Conservation (phyloP, 2,113 vertebrate species). For the Serilophus lunatus region DNA sequence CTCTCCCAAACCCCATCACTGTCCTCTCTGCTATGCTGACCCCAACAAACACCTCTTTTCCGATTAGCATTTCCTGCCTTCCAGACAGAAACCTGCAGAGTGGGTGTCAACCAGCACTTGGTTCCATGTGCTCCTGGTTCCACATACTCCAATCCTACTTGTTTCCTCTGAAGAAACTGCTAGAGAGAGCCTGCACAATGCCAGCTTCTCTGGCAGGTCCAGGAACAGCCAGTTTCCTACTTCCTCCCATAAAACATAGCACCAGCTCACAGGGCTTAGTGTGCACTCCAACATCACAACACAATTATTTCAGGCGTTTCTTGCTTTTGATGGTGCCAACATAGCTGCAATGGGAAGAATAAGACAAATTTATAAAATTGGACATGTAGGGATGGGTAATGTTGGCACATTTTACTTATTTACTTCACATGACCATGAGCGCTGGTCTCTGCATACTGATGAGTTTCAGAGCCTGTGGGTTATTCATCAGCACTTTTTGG, state of each 20-base stretch:
- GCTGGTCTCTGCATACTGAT: not conserved
- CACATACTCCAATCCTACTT: not conserved
- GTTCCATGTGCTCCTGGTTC: not conserved
- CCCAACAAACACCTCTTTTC: not conserved
- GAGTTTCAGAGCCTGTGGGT: not conserved
- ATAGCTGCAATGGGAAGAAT: not conserved
- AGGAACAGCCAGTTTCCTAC: not conserved
- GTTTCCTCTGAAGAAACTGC: not conserved
- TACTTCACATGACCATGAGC: rapidly evolving
- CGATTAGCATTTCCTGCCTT: not conserved
- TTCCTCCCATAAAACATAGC: not conserved
- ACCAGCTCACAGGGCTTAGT: not conserved
- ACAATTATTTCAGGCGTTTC: not conserved
- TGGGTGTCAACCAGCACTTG: rapidly evolving
- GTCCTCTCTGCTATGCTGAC: not conserved
- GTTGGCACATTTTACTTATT: not conserved
- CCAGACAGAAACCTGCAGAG: not conserved
- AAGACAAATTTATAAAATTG: not conserved
- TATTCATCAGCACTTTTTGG: not conserved
- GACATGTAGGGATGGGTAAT: rapidly evolving
- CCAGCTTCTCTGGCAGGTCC: not conserved
- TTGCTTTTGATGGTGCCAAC: not conserved
- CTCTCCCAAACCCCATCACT: rapidly evolving
- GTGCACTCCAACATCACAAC: not conserved
- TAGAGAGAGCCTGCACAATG: rapidly evolving